These are phyloP conservation scores for Malurus leucopterus DNA, from an alignment of 2,797 vertebrate species.

Conservation along the genomic window DNA sequence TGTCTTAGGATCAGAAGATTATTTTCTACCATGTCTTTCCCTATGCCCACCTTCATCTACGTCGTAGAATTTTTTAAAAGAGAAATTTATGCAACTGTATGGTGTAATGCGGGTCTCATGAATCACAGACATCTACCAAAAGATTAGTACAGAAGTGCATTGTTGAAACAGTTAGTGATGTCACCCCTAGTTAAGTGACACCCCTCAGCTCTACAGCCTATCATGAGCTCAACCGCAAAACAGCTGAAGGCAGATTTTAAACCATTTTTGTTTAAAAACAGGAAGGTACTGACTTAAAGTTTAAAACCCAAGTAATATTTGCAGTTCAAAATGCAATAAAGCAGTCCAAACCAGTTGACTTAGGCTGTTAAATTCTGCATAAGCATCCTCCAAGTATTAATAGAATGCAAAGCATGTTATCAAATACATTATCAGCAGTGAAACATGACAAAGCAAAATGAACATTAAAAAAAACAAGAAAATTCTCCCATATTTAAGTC, in stretches of 20 bases:
- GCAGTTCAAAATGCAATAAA: not conserved
- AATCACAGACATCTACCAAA: not conserved
- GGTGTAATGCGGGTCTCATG: not conserved
- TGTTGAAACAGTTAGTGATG: not conserved
- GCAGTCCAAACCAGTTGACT: not conserved
- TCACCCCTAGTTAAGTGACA: not conserved
- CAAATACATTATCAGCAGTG: not conserved
- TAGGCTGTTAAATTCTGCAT: not conserved
- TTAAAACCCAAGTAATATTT: not conserved
- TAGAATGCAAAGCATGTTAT: not conserved
- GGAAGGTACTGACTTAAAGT: not conserved
- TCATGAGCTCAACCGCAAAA: not conserved
- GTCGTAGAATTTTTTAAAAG: not conserved
- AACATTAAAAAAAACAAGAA: not conserved
- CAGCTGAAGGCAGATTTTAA: not conserved
- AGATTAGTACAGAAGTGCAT: not conserved
- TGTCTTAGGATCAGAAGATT: not conserved
- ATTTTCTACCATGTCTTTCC: not conserved
- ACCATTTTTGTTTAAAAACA: not conserved
- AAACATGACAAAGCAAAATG: not conserved
- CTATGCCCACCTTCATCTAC: not conserved
- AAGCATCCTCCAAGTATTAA: not conserved
- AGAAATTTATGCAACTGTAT: not conserved
- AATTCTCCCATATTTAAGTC: not conserved
- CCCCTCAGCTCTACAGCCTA: not conserved